A percentile compares a stretch with the other conserved stretches of the same genome.
These are phyloP conservation scores for Syngnathoides biaculeatus DNA, from an alignment of 2,113 vertebrate genomes.

Conservation along the genomic window DNA sequence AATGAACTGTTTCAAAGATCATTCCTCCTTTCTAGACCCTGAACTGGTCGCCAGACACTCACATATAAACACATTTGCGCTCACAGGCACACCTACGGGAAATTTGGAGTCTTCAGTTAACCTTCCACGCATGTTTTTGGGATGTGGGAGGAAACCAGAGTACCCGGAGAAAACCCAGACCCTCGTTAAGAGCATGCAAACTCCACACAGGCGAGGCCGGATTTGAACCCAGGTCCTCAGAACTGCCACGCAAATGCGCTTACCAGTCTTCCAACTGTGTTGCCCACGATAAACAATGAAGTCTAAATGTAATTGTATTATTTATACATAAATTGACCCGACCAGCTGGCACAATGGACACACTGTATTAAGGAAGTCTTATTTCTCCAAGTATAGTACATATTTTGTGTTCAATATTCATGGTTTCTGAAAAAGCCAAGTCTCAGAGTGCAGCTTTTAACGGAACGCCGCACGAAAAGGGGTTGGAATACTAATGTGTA, in stretches of 20 bases:
- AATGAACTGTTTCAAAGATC: slow-evolving; percentile 18
- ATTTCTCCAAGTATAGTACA: slow-evolving; percentile 16
- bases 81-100: no score
- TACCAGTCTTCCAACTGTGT: background rate
- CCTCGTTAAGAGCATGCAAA: no score
- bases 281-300: background rate
- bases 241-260: no score
- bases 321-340: background rate
- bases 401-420: slow-evolving; percentile 17
- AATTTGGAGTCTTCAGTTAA: no score
- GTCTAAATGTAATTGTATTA: background rate
- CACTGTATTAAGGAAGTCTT: slow-evolving; percentile 7
- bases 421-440: background rate
- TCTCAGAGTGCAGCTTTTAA: background rate
- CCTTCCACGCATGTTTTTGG: no score
- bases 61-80: no score
- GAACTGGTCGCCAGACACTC: no score
- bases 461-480: slow-evolving; percentile 7
- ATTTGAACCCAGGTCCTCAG: no score
- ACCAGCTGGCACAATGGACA: slow-evolving; percentile 1
- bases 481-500: slow-evolving; percentile 15
- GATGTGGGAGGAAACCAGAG: no score
- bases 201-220: no score
- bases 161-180: no score
- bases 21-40: background rate